phyloP scores from a whole-genome alignment of 2,797 vertebrate genomes.

The Fistularia commersonii region DNA sequence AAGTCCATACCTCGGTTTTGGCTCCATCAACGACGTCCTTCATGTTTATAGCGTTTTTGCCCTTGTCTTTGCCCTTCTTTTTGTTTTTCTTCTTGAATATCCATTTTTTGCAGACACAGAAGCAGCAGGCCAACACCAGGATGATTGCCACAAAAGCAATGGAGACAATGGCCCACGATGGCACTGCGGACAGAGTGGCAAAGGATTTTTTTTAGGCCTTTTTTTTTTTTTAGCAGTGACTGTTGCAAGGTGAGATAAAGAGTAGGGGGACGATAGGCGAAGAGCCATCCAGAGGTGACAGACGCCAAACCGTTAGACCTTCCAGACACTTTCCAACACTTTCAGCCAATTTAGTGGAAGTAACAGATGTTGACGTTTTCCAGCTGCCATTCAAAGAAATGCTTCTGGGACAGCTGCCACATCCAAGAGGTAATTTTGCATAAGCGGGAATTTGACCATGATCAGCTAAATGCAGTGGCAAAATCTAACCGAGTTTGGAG shows the following conservation, averaged over 20 bases:
- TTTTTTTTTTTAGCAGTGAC: no score
- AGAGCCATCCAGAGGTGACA: not conserved
- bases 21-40: conserved; percentile 94
- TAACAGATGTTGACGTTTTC: conserved; percentile 65
- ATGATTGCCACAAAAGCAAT: conserved; percentile 96
- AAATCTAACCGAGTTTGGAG: no score
- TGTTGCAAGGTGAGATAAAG: no score
- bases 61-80: conserved; percentile 99
- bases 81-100: conserved; percentile 99
- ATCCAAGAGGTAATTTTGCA: not conserved
- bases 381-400: conserved; percentile 54
- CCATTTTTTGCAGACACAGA: conserved; percentile 99
- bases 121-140: conserved; percentile 97
- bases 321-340: conserved; percentile 19
- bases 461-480: no score
- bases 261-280: no score
- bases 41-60: conserved; percentile 99
- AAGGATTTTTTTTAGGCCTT: no score
- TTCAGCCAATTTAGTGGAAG: conserved; percentile 61
- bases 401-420: conserved; percentile 42
- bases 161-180: conserved; percentile 96
- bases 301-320: no score
- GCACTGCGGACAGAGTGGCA: conserved; percentile 77
- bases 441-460: no score
- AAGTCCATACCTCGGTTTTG: conserved; percentile 92